Evolutionary conservation across 2,113 vertebrate genomes (phyloP).

Genomic region (Nestor notabilis): DNA sequence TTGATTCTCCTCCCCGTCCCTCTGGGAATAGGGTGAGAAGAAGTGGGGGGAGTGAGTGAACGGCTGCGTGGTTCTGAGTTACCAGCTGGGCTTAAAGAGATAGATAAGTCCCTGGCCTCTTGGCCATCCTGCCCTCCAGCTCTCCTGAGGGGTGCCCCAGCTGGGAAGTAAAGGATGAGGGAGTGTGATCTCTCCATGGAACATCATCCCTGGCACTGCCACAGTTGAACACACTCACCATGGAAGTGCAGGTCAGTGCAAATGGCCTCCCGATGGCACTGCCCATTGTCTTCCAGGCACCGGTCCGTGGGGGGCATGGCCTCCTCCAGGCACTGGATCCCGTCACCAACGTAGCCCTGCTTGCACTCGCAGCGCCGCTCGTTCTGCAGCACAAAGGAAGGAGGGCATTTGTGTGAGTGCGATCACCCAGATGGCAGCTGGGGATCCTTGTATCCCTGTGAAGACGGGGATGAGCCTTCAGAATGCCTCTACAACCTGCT

Average conservation of each 20-base stretch:
- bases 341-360: conserved; percentile 85
- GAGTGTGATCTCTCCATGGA: neutral
- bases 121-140: neutral
- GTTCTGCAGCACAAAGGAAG: conserved; percentile 77
- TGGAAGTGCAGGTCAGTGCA: conserved; percentile 93
- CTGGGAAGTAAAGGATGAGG: neutral
- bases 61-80: neutral
- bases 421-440: neutral
- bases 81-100: too few species aligned
- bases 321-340: conserved; percentile 88
- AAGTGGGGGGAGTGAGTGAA: neutral
- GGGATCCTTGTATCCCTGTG: neutral
- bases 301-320: conserved; percentile 82
- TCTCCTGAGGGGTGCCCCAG: neutral
- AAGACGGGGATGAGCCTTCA: neutral
- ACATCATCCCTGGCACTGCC: neutral
- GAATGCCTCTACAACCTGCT: neutral
- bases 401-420: neutral
- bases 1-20: neutral
- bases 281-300: conserved; percentile 84
- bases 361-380: conserved; percentile 85
- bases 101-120: neutral
- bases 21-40: neutral
- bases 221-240: conserved; percentile 66
- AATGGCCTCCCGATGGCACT: conserved; percentile 81